A percentile compares a stretch with the other conserved stretches of the same genome.
Evolutionary conservation across 2,797 vertebrate species (phyloP).

Genomic region (Squalus acanthias): DNA sequence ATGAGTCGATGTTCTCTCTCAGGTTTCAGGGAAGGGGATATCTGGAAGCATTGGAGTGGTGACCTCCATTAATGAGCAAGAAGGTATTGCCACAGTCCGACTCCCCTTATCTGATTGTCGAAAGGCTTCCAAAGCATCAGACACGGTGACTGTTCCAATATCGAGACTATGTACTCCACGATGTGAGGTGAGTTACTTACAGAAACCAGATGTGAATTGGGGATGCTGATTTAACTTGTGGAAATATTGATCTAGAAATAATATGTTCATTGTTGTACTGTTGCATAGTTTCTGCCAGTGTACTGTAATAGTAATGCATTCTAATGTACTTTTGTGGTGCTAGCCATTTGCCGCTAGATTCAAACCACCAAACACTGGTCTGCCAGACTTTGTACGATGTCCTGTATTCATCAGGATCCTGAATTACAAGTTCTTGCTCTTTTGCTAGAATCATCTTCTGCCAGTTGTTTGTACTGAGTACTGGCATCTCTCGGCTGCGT

Average conservation of each 20-base stretch:
- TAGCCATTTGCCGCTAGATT: background rate
- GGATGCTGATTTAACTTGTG: background rate
- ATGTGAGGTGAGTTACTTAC: conserved; percentile 77
- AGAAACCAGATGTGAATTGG: conserved; percentile 40
- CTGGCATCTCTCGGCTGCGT: background rate
- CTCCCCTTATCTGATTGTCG: conserved; percentile 86
- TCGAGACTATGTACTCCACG: conserved; percentile 92
- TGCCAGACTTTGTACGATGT: conserved; percentile 43
- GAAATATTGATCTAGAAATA: background rate
- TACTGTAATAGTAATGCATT: background rate
- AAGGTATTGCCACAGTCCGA: conserved; percentile 94
- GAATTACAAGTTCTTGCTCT: background rate
- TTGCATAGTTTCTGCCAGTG: background rate
- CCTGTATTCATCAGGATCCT: conserved; percentile 57
- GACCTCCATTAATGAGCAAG: conserved; percentile 96
- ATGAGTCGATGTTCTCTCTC: background rate
- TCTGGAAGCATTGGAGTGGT: conserved; percentile 87
- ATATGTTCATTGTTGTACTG: background rate
- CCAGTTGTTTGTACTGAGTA: background rate
- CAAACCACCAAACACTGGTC: background rate
- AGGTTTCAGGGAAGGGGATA: conserved; percentile 94
- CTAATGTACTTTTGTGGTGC: background rate
- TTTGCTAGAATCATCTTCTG: background rate
- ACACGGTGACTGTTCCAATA: conserved; percentile 86
- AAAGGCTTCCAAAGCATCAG: conserved; percentile 86